Base-by-base conservation (phyloP, 2,113 vertebrate genomes). In the Acrocephalus kingi region DNA sequence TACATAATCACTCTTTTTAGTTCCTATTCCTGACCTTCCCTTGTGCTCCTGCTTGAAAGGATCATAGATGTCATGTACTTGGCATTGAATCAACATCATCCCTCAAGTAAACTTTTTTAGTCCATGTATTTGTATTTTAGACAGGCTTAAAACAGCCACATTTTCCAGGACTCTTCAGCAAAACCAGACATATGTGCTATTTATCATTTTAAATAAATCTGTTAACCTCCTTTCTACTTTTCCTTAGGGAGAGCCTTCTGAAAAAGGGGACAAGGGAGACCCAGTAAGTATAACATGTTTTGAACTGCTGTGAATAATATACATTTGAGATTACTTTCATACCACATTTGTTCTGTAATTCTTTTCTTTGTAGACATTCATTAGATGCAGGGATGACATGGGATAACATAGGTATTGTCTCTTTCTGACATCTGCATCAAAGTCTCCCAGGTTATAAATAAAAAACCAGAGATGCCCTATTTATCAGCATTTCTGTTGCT, bases 211-310 rank as follows among this genome's bases (percentile, higher is more conserved):
- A 76, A 90, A 51, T 55, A 66, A n/a, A 37, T 37, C 22, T 89
- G 28, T 87, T 97, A 83, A 85, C 31, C 6, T 71, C 51, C 87
- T 83, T 66, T 87, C 22, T 67, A 7, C 43, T 27, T 89, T 96
- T 87, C 93, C 51, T 64, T 73, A 98, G 98, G 98, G 97, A 78
- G 96, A 96, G 4, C 56, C 92, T 93, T 95, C 97, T 91, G 93
- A 84, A 73, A 99, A 98, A 87, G 98, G 99, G 84, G 98, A 98
- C 92, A 99, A 98, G 80, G 99, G 99, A 94, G 98, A 99, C 55
- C 93, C 95, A 97, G 99, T 99, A 97, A 98, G 97, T 98, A 74
- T 62, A 63, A 28, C 31, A 6, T 45, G 20, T 14, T 68, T 73
- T 82, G 46, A 69, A 21, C 20, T 46, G 9, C 63, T 77, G 35